Conservation (phyloP, 2,113 vertebrate species). For the Penelope pileata region DNA sequence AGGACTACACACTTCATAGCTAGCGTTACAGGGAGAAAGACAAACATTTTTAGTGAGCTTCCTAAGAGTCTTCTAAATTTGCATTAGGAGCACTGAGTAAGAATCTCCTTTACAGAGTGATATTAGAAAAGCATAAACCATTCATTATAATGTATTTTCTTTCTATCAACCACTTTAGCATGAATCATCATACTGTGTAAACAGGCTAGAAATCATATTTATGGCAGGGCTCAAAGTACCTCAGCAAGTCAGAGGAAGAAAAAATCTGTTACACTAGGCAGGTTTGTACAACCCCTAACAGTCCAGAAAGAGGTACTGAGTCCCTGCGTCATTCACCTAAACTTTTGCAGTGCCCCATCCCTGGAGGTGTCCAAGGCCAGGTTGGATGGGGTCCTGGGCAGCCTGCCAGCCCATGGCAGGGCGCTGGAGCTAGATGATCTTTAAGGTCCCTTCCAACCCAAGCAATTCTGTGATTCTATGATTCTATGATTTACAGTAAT, state of each 20-base stretch:
- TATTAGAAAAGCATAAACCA: conserved; percentile 16
- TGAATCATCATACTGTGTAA: conserved; percentile 13
- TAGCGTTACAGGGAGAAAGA: neutral
- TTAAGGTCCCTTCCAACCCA: too few relatives aligned
- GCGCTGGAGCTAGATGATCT: too few relatives aligned
- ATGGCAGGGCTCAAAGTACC: neutral
- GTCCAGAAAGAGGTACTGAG: neutral
- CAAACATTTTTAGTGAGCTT: neutral
- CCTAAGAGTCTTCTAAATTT: conserved; percentile 7
- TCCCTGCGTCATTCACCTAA: neutral
- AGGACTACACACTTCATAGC: neutral
- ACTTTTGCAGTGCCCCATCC: neutral
- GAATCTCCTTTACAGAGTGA: neutral
- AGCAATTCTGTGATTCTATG: too few relatives aligned
- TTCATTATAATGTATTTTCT: neutral
- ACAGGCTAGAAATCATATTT: conserved; percentile 3
- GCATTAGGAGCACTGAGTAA: neutral
- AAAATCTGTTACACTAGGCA: neutral
- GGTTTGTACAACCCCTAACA: neutral
- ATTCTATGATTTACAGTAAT: neutral
- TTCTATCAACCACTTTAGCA: neutral
- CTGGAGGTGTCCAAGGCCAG: too few relatives aligned
- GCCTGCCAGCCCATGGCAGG: too few relatives aligned
- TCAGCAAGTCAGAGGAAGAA: neutral
- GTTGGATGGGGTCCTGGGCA: too few relatives aligned